phyloP scores from a whole-genome alignment of 2,888 invertebrate species.

The Synanthedon formicaeformis region DNA sequence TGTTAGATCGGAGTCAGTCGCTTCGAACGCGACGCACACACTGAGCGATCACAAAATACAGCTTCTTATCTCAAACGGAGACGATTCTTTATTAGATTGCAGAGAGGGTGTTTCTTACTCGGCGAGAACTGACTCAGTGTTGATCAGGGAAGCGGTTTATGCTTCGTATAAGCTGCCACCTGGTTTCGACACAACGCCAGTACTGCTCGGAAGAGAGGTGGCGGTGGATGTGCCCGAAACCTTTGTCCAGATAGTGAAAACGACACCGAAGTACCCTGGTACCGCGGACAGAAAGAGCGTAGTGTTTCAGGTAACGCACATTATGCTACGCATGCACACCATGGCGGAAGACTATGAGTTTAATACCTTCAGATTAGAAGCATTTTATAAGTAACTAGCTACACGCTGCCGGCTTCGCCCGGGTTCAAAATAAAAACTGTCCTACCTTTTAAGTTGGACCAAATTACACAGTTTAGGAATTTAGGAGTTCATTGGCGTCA shows the following conservation, averaged over 20 bases:
- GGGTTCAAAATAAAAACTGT: too few relatives aligned
- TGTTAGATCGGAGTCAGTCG: constrained; percentile 47
- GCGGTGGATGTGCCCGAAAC: constrained; percentile 92
- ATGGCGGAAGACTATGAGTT: background rate
- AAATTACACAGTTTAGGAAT: too few relatives aligned
- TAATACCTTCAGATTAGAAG: background rate
- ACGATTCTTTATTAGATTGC: constrained; percentile 57
- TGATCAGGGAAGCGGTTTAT: constrained; percentile 60
- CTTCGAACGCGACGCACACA: constrained; percentile 38
- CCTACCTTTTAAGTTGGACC: too few relatives aligned
- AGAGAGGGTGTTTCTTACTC: constrained; percentile 60
- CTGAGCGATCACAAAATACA: constrained; percentile 59
- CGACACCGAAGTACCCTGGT: constrained; percentile 76
- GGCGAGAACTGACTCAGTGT: constrained; percentile 61
- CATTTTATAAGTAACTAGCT: background rate
- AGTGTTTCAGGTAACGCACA: constrained; percentile 61
- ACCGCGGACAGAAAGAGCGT: constrained; percentile 68
- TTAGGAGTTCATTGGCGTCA: too few relatives aligned
- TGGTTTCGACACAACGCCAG: constrained; percentile 62
- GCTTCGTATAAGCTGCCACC: constrained; percentile 60
- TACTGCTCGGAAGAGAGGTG: constrained; percentile 71
- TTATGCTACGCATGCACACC: constrained; percentile 6
- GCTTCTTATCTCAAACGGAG: constrained; percentile 56
- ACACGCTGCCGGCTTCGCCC: too few relatives aligned
- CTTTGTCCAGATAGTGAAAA: constrained; percentile 86